A percentile compares a stretch with the other conserved stretches of the same genome.
These are phyloP conservation scores for Muscicapa comitata DNA, from an alignment of 2,797 vertebrate genomes.

Conservation along the genomic window DNA sequence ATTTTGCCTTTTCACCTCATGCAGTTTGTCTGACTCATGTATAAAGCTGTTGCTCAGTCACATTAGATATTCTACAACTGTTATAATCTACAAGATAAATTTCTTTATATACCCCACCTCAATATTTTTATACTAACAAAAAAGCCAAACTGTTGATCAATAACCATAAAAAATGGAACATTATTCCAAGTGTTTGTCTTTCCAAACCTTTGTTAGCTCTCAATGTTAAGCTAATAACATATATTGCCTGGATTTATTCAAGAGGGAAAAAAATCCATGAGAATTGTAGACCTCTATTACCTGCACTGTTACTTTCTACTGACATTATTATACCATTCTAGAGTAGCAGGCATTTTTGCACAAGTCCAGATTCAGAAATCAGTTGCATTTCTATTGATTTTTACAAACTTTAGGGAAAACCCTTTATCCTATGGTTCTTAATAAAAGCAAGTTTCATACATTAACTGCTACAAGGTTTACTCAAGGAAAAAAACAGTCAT, in stretches of 20 bases:
- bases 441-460: not conserved
- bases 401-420: not conserved
- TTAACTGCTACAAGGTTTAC: not conserved
- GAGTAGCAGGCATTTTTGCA: not conserved
- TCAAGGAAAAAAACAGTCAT: not conserved
- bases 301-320: not conserved
- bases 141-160: not conserved
- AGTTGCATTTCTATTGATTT: not conserved
- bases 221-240: not conserved
- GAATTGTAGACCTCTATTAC: not conserved
- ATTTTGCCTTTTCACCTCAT: not conserved
- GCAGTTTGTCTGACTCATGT: not conserved
- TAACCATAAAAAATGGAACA: not conserved
- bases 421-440: not conserved
- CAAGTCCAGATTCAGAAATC: not conserved
- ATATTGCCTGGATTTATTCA: not conserved
- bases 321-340: not conserved
- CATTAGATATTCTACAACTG: not conserved
- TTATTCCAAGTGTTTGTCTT: not conserved
- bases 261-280: not conserved
- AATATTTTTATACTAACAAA: not conserved
- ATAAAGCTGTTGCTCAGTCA: not conserved
- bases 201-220: not conserved
- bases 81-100: not conserved
- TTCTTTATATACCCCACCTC: not conserved